These are phyloP conservation scores for Mobula birostris DNA, from an alignment of 2,113 vertebrate species.

Conservation along the genomic window DNA sequence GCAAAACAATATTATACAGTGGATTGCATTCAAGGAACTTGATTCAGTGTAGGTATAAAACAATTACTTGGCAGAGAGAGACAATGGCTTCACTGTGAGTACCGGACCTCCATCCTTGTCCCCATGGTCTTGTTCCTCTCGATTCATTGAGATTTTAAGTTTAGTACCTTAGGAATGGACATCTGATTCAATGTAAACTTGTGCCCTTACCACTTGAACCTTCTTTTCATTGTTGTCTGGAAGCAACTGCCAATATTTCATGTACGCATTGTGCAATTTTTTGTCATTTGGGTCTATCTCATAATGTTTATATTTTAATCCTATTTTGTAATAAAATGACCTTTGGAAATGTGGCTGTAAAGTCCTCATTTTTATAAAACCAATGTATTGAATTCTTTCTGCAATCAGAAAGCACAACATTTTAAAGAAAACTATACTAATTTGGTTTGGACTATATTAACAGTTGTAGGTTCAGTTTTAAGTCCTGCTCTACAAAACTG, in stretches of 20 bases:
- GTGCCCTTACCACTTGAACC: background rate
- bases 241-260: background rate
- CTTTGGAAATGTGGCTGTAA: background rate
- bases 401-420: background rate
- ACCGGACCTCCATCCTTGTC: too few species aligned
- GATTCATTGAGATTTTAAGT: conserved; percentile 2
- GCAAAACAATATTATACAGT: background rate
- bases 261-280: background rate
- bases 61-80: background rate
- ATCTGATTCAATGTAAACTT: background rate
- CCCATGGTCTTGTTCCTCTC: background rate
- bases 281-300: background rate
- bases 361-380: background rate
- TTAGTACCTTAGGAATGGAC: background rate
- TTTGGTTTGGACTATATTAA: background rate
- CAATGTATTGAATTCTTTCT: background rate
- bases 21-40: background rate
- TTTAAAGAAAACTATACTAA: background rate
- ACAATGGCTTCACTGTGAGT: background rate
- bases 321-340: background rate
- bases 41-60: background rate
- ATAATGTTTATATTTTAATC: background rate
- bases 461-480: too few species aligned
- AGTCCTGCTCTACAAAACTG: too few species aligned
- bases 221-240: background rate